Percentiles rank a stretch among this genome's conserved stretches.
These are phyloP conservation scores for Scaptodrosophila latifasciaeformis DNA, from an alignment of 2,888 invertebrate genomes.

Conservation along the genomic window DNA sequence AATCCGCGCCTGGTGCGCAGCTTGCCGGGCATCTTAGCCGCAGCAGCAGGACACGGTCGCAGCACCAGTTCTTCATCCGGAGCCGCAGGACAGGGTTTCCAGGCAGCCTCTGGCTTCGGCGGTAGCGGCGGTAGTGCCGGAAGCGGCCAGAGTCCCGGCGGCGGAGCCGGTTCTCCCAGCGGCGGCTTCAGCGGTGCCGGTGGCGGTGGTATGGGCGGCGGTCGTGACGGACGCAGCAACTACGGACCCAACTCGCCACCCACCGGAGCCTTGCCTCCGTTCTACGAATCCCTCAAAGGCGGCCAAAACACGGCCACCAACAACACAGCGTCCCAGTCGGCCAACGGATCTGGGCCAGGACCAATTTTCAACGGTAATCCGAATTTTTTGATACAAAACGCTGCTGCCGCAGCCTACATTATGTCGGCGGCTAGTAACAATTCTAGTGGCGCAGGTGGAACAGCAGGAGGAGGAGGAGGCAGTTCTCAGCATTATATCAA, in stretches of 20 bases:
- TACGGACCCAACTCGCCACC: constrained; percentile 92
- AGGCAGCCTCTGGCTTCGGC: constrained; percentile 64
- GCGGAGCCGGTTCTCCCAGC: constrained; percentile 53
- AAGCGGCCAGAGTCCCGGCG: constrained; percentile 69
- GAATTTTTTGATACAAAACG: constrained; percentile 79
- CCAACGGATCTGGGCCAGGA: neutral
- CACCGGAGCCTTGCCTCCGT: constrained; percentile 90
- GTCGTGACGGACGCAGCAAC: constrained; percentile 88
- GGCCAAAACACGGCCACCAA: constrained; percentile 78
- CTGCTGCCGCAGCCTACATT: constrained; percentile 79
- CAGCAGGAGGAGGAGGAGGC: constrained; percentile 53
- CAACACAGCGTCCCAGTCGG: constrained; percentile 62
- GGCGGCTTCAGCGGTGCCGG: constrained; percentile 77
- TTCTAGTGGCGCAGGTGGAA: constrained; percentile 33
- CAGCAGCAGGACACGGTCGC: constrained; percentile 88
- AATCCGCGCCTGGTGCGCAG: constrained; percentile 76
- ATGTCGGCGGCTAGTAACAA: constrained; percentile 75
- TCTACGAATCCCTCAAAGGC: constrained; percentile 89
- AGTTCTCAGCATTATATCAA: constrained; percentile 4
- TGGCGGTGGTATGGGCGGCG: constrained; percentile 85
- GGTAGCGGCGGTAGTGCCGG: constrained; percentile 38
- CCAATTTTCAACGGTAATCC: constrained; percentile 59
- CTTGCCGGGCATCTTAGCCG: constrained; percentile 80
- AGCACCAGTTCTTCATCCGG: constrained; percentile 77
- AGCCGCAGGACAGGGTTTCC: constrained; percentile 74